A percentile compares a stretch with the other conserved stretches of the same genome.
Evolutionary conservation across 2,888 invertebrate species (phyloP).

Genomic region (Lutraria lutraria): DNA sequence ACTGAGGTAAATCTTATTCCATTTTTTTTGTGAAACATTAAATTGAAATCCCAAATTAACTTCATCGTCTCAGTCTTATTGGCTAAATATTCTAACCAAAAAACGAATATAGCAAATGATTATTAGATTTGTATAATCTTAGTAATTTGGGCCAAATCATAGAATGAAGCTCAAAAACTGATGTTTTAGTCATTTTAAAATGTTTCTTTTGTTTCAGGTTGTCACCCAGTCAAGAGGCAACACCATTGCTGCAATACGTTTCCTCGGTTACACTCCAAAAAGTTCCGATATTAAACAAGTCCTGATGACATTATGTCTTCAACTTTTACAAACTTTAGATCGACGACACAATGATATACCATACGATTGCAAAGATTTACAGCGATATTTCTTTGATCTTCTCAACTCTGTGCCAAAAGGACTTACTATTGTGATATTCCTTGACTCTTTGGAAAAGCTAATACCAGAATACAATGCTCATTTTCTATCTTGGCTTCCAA

Average conservation of each 20-base stretch:
- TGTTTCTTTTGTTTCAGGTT: conserved; percentile 69
- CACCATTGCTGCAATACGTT: conserved; percentile 77
- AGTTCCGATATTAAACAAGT: conserved; percentile 81
- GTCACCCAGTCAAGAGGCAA: conserved; percentile 64
- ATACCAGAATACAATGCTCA: conserved; percentile 78
- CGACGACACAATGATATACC: conserved; percentile 70
- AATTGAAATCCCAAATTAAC: background rate
- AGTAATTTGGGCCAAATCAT: too few species aligned
- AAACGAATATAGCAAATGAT: too few species aligned
- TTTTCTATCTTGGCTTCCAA: conserved; percentile 83
- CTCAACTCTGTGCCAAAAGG: conserved; percentile 77
- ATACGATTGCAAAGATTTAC: conserved; percentile 78
- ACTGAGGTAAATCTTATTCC: conserved; percentile 74
- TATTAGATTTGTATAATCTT: too few species aligned
- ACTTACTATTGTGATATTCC: conserved; percentile 78
- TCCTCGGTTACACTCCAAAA: conserved; percentile 78
- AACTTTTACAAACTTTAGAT: conserved; percentile 75
- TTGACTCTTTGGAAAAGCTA: conserved; percentile 78
- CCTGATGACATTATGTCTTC: conserved; percentile 80
- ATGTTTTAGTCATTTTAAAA: background rate
- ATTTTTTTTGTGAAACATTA: background rate
- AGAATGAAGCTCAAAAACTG: too few species aligned
- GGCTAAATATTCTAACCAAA: too few species aligned
- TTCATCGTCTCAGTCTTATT: too few species aligned
- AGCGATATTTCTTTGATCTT: conserved; percentile 77